phyloP scores from a whole-genome alignment of 2,888 invertebrate genomes.

The Notocelia uddmanniana region DNA sequence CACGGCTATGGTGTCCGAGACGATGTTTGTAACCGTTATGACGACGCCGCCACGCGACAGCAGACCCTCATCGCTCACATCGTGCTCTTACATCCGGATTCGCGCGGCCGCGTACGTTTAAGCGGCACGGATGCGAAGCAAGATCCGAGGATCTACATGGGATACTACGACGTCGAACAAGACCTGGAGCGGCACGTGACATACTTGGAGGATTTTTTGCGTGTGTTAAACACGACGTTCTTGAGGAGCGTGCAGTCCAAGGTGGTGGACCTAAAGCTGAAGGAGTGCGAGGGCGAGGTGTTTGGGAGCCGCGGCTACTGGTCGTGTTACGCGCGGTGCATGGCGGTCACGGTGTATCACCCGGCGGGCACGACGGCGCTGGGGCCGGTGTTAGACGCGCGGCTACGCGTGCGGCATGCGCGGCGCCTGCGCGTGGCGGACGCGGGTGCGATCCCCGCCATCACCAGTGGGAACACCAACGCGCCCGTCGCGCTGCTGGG shows the following conservation, averaged over 20 bases:
- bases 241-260: conserved; percentile 1
- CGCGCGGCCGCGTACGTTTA: conserved; percentile 37
- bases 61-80: conserved; percentile 28
- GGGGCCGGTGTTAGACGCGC: conserved; percentile 54
- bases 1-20: conserved; percentile 17
- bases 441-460: conserved; percentile 54
- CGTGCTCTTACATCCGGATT: conserved; percentile 36
- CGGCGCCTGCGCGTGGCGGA: conserved; percentile 56
- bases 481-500: conserved; percentile 56
- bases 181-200: conserved; percentile 29
- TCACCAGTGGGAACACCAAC: conserved; percentile 56
- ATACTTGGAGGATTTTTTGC: conserved; percentile 25
- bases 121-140: conserved; percentile 16
- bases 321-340: conserved; percentile 83
- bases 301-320: conserved; percentile 75
- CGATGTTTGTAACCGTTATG: conserved; percentile 26
- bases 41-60: neutral
- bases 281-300: conserved; percentile 64
- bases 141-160: conserved; percentile 29
- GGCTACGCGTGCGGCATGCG: conserved; percentile 53
- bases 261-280: conserved; percentile 68
- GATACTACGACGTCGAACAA: conserved; percentile 24
- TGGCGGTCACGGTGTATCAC: conserved; percentile 85
- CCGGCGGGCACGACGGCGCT: conserved; percentile 66
- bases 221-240: conserved; percentile 26